phyloP scores from a whole-genome alignment of 2,797 vertebrate genomes.

The Pampus argenteus region DNA sequence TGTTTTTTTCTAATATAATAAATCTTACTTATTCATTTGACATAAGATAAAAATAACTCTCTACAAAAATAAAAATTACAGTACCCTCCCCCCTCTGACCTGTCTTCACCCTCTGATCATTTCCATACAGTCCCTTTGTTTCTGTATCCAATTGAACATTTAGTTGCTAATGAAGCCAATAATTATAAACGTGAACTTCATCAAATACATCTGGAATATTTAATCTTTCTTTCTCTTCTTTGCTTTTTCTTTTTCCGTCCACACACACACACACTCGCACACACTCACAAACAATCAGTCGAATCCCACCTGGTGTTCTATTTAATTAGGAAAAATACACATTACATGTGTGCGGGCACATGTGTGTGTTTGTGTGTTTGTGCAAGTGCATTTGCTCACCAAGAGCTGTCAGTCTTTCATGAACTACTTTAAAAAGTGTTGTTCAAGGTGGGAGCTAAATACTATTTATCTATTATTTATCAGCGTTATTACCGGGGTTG shows the following conservation, averaged over 20 bases:
- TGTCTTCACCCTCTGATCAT: not conserved
- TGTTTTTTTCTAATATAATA: not conserved
- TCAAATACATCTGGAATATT: slow-evolving; percentile 53
- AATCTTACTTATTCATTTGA: not conserved
- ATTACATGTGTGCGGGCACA: slow-evolving; percentile 34
- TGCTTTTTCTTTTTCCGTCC: slow-evolving; percentile 26
- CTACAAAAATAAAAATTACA: too few species aligned
- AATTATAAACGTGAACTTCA: slow-evolving; percentile 36
- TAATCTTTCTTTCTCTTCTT: slow-evolving; percentile 38
- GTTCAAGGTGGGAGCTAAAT: slow-evolving; percentile 87
- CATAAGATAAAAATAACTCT: not conserved
- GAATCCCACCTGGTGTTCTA: slow-evolving; percentile 75
- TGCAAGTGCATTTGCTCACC: slow-evolving; percentile 51
- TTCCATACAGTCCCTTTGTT: not conserved
- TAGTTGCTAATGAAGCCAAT: slow-evolving; percentile 7
- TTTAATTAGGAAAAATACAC: slow-evolving; percentile 76
- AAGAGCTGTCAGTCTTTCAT: slow-evolving; percentile 81
- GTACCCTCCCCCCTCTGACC: too few species aligned
- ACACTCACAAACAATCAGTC: slow-evolving; percentile 55
- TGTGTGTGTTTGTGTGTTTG: slow-evolving; percentile 31
- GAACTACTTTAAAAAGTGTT: slow-evolving; percentile 81
- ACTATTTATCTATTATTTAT: slow-evolving; percentile 87
- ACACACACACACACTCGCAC: slow-evolving; percentile 15
- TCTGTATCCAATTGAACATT: too few species aligned
- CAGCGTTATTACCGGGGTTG: slow-evolving; percentile 82